phyloP scores from a whole-genome alignment of 2,113 vertebrate species.

The Petroica traversi region DNA sequence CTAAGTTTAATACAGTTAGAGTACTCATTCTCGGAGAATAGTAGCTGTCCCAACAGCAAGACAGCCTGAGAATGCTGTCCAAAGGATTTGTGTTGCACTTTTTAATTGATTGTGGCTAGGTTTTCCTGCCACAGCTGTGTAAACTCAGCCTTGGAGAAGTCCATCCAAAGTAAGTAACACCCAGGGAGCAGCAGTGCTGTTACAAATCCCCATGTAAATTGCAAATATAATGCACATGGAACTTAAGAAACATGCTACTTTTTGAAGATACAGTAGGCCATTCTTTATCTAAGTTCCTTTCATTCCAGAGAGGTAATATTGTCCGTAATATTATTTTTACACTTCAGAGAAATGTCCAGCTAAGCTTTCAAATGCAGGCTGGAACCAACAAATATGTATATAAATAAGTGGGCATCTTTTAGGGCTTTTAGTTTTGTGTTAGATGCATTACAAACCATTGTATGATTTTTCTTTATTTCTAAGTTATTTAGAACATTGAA shows the following conservation, averaged over 20 bases:
- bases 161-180: conserved; percentile 50
- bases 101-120: conserved; percentile 54
- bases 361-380: conserved; percentile 11
- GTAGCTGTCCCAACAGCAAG: conserved; percentile 41
- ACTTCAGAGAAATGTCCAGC: neutral
- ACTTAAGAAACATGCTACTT: conserved; percentile 34
- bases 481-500: neutral
- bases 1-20: conserved; percentile 49
- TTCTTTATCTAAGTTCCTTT: conserved; percentile 42
- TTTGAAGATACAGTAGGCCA: conserved; percentile 41
- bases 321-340: neutral
- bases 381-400: neutral
- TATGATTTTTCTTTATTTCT: neutral
- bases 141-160: conserved; percentile 57
- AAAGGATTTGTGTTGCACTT: conserved; percentile 41
- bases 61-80: conserved; percentile 52
- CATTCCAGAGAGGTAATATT: conserved; percentile 10
- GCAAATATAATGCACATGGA: conserved; percentile 43
- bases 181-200: neutral
- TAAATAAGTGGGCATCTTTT: neutral
- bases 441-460: neutral
- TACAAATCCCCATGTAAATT: conserved; percentile 72
- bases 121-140: conserved; percentile 73
- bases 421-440: conserved; percentile 23
- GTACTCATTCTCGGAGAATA: neutral